Conservation (phyloP, 2,888 invertebrate genomes). For the Rhopalosiphum nymphaeae region DNA sequence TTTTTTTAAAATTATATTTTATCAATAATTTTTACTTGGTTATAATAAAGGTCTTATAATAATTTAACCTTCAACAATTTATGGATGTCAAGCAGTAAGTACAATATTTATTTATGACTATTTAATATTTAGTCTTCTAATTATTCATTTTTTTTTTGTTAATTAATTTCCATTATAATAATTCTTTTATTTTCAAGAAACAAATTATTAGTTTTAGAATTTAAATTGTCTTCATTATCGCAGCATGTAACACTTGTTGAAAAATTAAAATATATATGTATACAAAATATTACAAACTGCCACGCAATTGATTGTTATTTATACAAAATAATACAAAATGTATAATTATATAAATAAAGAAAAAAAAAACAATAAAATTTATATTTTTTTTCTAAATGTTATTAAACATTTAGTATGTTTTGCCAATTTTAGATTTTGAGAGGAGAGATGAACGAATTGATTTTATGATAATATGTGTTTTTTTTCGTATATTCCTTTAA, state of each 20-base stretch:
- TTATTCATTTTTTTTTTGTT: background rate
- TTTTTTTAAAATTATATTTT: background rate
- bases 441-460: background rate
- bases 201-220: background rate
- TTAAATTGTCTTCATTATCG: background rate
- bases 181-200: background rate
- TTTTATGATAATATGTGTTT: background rate
- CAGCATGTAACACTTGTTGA: background rate
- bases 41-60: background rate
- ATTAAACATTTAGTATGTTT: background rate
- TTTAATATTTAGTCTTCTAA: background rate
- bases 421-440: background rate
- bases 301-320: background rate
- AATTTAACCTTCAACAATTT: background rate
- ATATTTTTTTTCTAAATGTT: too few species aligned
- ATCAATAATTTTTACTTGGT: background rate
- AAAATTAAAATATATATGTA: background rate
- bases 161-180: background rate
- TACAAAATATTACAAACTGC: background rate
- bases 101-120: background rate
- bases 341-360: background rate
- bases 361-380: too few species aligned
- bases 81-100: rapidly evolving
- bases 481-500: background rate
- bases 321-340: background rate